Evolutionary conservation across 2,797 vertebrate species (phyloP).

Genomic region (Podarcis siculus): DNA sequence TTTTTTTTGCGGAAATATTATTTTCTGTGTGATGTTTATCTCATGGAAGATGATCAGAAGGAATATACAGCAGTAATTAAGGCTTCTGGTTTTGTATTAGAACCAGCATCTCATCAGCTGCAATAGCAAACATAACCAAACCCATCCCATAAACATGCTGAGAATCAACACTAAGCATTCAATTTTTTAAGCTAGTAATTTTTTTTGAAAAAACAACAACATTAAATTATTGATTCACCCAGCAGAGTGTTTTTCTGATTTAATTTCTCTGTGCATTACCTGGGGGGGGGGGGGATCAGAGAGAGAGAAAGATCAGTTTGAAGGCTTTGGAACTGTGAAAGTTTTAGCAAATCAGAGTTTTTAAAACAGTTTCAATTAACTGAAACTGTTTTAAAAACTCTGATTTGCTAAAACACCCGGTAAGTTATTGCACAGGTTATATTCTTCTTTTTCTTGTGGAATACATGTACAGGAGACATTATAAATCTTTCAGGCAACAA

Average conservation of each 20-base stretch:
- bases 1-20: background rate
- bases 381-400: background rate
- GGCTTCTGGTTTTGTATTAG: constrained; percentile 45
- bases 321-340: constrained; percentile 13
- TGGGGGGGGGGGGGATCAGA: background rate
- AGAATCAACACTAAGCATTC: constrained; percentile 51
- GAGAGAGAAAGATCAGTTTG: constrained; percentile 4
- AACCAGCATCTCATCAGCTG: constrained; percentile 26
- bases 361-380: background rate
- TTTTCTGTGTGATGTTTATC: background rate
- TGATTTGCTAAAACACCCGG: too few species aligned
- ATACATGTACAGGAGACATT: background rate
- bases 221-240: constrained; percentile 53
- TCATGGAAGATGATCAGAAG: constrained; percentile 2
- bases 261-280: constrained; percentile 21
- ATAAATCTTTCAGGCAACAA: background rate
- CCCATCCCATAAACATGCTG: constrained; percentile 42
- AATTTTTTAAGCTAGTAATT: constrained; percentile 50
- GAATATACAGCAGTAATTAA: constrained; percentile 44
- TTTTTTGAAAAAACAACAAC: constrained; percentile 32
- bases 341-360: background rate
- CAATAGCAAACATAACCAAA: background rate
- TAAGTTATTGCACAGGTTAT: background rate
- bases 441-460: background rate
- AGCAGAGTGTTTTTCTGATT: constrained; percentile 20